phyloP scores from a whole-genome alignment of 2,797 vertebrate genomes.

The Sebastes alutus region DNA sequence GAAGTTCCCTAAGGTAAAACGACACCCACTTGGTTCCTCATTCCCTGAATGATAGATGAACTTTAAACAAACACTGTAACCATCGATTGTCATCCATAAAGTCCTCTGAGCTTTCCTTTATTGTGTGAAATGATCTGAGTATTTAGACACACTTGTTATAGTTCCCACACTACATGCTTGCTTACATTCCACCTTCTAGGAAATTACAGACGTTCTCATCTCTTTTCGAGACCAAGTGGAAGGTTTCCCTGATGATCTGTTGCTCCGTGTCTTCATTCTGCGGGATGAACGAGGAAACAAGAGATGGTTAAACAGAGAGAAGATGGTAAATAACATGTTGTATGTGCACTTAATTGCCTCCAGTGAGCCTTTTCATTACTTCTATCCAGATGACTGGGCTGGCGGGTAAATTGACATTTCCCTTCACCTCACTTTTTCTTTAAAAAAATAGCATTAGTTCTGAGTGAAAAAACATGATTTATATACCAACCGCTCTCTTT shows the following conservation, averaged over 20 bases:
- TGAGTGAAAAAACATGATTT: background rate
- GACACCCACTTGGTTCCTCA: conserved; percentile 12
- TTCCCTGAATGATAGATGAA: conserved; percentile 58
- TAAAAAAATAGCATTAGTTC: background rate
- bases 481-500: background rate
- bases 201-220: conserved; percentile 99
- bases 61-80: conserved; percentile 18
- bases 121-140: background rate
- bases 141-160: background rate
- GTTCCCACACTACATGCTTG: background rate
- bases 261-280: conserved; percentile 98
- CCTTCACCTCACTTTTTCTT: background rate
- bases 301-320: conserved; percentile 1
- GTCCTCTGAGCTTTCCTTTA: background rate
- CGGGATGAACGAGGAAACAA: conserved; percentile 11
- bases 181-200: conserved; percentile 98
- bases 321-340: background rate
- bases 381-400: background rate
- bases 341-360: conserved; percentile 14
- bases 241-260: conserved; percentile 99
- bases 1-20: conserved; percentile 10
- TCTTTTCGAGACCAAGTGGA: conserved; percentile 97
- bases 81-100: conserved; percentile 15
- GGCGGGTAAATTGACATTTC: background rate
- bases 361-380: conserved; percentile 11